Percentiles rank a stretch among this genome's conserved stretches.
These are phyloP conservation scores for Yponomeuta cagnagella DNA, from an alignment of 2,888 invertebrate genomes.

Conservation along the genomic window DNA sequence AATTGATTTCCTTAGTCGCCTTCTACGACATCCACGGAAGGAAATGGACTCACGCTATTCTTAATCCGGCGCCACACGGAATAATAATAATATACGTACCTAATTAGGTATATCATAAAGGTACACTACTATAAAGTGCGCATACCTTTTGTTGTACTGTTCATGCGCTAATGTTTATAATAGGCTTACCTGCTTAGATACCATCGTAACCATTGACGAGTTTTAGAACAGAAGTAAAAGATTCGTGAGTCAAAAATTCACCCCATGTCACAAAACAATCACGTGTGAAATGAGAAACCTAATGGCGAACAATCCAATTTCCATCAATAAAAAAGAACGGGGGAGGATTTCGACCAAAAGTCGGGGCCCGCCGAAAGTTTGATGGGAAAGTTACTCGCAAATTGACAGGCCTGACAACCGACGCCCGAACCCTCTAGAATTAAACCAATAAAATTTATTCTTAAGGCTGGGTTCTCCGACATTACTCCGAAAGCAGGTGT, in stretches of 20 bases:
- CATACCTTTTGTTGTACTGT: no score
- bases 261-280: background rate
- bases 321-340: conserved; percentile 40
- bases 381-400: conserved; percentile 69
- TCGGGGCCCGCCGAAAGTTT: conserved; percentile 56
- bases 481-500: no score
- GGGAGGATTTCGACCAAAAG: conserved; percentile 55
- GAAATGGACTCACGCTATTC: no score
- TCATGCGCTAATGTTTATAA: no score
- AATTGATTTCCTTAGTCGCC: no score
- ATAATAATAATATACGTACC: no score
- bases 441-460: background rate
- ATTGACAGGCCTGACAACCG: conserved; percentile 49
- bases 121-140: no score
- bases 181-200: no score
- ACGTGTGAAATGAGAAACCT: conserved; percentile 1
- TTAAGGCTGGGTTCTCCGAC: background rate
- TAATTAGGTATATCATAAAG: no score
- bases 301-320: background rate
- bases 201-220: no score
- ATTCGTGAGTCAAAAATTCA: background rate
- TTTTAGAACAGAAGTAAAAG: background rate
- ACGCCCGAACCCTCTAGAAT: background rate
- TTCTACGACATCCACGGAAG: no score
- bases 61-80: no score